These are phyloP conservation scores for Anorthoa munda DNA, from an alignment of 2,888 invertebrate genomes.

Conservation along the genomic window DNA sequence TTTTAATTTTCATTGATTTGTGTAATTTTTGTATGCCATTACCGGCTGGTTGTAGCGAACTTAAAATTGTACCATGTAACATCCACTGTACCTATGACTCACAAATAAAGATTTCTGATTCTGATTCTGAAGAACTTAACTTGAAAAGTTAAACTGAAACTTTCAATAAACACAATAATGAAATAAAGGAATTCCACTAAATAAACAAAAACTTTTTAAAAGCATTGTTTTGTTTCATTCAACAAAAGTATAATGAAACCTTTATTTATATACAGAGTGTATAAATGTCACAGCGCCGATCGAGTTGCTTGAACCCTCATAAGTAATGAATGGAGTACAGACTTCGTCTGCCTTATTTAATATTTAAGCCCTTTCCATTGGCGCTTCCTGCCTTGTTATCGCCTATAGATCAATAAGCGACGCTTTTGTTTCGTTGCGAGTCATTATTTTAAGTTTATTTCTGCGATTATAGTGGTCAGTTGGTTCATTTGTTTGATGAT, in stretches of 20 bases:
- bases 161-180: conserved; percentile 16
- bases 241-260: conserved; percentile 10
- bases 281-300: conserved; percentile 36
- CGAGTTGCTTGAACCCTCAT: conserved; percentile 34
- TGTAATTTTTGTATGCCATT: no score
- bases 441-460: conserved; percentile 11
- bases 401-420: conserved; percentile 29
- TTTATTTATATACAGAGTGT: conserved; percentile 15
- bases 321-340: conserved; percentile 36
- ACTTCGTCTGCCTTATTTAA: conserved; percentile 48
- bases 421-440: conserved; percentile 4
- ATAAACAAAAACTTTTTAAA: conserved; percentile 35
- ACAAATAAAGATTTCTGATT: no score
- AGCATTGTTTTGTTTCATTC: conserved; percentile 31
- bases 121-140: not conserved
- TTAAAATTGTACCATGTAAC: no score
- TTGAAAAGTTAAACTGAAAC: not conserved
- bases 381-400: conserved; percentile 17
- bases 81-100: no score
- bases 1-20: no score
- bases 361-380: conserved; percentile 38
- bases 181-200: not conserved
- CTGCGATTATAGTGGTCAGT: conserved; percentile 9
- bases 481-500: conserved; percentile 7
- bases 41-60: no score